Evolutionary conservation across 2,113 vertebrate species (phyloP).

Genomic region (Chloroceryle aenea): DNA sequence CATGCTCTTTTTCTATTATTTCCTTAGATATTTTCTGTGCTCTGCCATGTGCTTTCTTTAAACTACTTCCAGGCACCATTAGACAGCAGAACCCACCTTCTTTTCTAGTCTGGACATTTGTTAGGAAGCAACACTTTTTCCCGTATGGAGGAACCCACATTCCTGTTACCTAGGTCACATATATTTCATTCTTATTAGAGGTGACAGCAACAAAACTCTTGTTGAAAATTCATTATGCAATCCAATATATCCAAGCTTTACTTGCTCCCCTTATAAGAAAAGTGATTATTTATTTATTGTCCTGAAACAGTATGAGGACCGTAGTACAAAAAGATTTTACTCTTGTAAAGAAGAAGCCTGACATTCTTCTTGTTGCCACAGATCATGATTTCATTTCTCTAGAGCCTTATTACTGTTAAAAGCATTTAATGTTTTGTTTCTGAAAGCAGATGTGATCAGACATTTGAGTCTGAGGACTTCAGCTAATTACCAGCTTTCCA

Average conservation of each 20-base stretch:
- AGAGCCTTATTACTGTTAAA: not conserved
- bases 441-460: not conserved
- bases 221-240: not conserved
- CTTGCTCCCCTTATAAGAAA: not conserved
- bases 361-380: not conserved
- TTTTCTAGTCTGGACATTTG: not conserved
- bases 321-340: not conserved
- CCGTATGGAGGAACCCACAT: not conserved
- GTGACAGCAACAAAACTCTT: conserved; percentile 44
- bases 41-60: not conserved
- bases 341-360: not conserved
- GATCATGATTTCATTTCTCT: not conserved
- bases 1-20: not conserved
- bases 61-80: not conserved
- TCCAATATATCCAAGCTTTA: not conserved
- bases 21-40: not conserved
- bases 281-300: not conserved
- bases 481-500: not conserved
- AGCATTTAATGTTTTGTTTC: not conserved
- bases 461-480: not conserved
- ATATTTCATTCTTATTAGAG: conserved; percentile 18
- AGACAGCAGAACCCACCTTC: not conserved
- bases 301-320: not conserved
- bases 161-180: not conserved
- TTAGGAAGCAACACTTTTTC: not conserved